Conservation (phyloP, 2,113 vertebrate genomes). For the Penelope pileata region DNA sequence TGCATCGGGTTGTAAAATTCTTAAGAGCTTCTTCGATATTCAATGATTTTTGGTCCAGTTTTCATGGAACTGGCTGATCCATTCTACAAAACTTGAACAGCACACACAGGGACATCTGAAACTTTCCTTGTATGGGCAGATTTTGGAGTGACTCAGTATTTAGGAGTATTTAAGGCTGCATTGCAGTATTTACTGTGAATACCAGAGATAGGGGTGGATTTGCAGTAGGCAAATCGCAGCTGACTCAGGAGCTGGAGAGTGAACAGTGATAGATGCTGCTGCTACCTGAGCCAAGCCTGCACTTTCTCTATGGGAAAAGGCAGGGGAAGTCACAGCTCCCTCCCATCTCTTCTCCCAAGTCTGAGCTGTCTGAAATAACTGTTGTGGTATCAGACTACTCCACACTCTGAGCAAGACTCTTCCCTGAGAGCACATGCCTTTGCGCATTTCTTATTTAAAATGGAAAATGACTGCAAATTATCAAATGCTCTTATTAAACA, state of each 20-base stretch:
- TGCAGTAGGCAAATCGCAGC: background rate
- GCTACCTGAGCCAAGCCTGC: background rate
- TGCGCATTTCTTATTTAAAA: background rate
- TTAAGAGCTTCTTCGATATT: background rate
- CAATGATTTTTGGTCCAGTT: background rate
- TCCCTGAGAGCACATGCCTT: background rate
- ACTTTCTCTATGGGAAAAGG: background rate
- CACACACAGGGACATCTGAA: background rate
- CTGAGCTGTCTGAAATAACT: background rate
- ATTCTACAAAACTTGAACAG: background rate
- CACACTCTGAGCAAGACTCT: background rate
- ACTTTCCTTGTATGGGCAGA: background rate
- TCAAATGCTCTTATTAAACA: background rate
- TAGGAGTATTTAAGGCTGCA: background rate
- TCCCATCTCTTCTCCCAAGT: background rate
- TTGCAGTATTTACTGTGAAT: background rate
- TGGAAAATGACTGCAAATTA: background rate
- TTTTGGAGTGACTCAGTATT: background rate
- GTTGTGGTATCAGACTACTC: background rate
- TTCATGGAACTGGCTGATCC: background rate
- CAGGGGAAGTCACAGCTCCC: background rate
- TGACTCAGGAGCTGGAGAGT: background rate
- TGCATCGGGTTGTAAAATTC: background rate
- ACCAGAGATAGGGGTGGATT: background rate
- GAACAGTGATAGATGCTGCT: rapidly evolving